Percentiles rank a stretch among this genome's conserved stretches.
phyloP scores from a whole-genome alignment of 2,888 invertebrate species.

The Cremastinae sp. region DNA sequence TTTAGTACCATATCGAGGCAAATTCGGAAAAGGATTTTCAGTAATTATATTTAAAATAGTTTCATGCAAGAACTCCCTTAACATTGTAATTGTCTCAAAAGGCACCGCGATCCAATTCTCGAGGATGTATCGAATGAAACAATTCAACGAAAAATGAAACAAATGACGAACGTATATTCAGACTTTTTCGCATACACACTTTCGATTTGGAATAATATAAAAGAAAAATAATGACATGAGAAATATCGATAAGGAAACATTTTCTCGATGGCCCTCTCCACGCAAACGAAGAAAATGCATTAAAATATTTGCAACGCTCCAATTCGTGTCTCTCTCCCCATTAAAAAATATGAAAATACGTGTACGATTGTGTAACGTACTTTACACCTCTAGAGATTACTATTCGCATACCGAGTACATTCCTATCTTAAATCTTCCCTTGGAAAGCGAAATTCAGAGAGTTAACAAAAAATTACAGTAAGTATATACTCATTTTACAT shows the following conservation, averaged over 20 bases:
- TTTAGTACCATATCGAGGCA: too few relatives aligned
- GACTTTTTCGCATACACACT: slow-evolving; percentile 12
- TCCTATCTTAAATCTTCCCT: slow-evolving; percentile 27
- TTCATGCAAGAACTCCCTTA: too few relatives aligned
- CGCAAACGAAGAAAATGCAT: slow-evolving; percentile 36
- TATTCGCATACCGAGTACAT: slow-evolving; percentile 34
- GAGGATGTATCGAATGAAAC: slow-evolving; percentile 4
- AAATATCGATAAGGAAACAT: slow-evolving; percentile 7
- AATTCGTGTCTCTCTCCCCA: slow-evolving; percentile 25
- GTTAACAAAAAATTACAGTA: slow-evolving; percentile 9
- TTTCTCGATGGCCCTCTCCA: slow-evolving; percentile 5
- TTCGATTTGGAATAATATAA: not conserved
- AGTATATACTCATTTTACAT: slow-evolving; percentile 22
- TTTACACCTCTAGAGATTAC: slow-evolving; percentile 19
- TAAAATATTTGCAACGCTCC: slow-evolving; percentile 34
- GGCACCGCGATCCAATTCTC: slow-evolving; percentile 36
- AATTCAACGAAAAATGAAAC: slow-evolving; percentile 8
- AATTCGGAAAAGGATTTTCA: too few relatives aligned
- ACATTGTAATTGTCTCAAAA: slow-evolving; percentile 25
- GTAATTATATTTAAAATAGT: too few relatives aligned
- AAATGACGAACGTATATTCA: slow-evolving; percentile 8
- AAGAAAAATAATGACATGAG: slow-evolving; percentile 18
- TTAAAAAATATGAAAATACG: slow-evolving; percentile 61
- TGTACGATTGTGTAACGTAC: slow-evolving; percentile 50
- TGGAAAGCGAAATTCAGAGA: slow-evolving; percentile 38